A percentile compares a stretch with the other conserved stretches of the same genome.
These are phyloP conservation scores for Equus quagga DNA, from an alignment of 2,113 vertebrate species.

Conservation along the genomic window DNA sequence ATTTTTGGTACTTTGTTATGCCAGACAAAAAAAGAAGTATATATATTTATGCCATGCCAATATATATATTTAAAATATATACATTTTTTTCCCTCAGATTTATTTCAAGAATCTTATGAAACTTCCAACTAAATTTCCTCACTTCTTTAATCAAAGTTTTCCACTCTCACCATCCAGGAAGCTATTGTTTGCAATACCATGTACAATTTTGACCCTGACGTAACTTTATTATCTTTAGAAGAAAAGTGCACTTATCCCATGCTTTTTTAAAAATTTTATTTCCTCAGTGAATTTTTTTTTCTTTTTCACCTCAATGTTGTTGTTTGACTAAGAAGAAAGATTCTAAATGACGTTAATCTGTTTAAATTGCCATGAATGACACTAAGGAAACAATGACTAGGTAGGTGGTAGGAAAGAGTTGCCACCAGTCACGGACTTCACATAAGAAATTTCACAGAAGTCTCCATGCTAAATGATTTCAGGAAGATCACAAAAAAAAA, in stretches of 20 bases:
- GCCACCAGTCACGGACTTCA: neutral
- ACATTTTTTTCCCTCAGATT: neutral
- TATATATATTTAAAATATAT: neutral
- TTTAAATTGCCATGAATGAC: neutral
- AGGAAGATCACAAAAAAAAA: neutral
- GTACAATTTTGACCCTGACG: neutral
- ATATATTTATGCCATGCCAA: no score
- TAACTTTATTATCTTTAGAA: neutral
- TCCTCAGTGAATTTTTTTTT: neutral
- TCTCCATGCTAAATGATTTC: neutral
- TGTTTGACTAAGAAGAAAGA: conserved; percentile 6
- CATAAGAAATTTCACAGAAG: neutral
- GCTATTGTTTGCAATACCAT: neutral
- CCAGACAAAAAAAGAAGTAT: no score
- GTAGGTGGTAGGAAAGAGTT: neutral
- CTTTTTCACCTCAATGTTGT: neutral
- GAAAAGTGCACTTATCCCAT: neutral
- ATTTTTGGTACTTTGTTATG: neutral
- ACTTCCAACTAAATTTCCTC: neutral
- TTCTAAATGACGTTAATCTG: conserved; percentile 39
- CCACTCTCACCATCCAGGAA: neutral
- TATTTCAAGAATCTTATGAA: neutral
- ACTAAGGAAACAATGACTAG: neutral
- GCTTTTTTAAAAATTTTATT: neutral
- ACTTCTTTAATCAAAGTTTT: neutral